Evolutionary conservation across 2,797 vertebrate species (phyloP).

Genomic region (Sebastes wilsoni): DNA sequence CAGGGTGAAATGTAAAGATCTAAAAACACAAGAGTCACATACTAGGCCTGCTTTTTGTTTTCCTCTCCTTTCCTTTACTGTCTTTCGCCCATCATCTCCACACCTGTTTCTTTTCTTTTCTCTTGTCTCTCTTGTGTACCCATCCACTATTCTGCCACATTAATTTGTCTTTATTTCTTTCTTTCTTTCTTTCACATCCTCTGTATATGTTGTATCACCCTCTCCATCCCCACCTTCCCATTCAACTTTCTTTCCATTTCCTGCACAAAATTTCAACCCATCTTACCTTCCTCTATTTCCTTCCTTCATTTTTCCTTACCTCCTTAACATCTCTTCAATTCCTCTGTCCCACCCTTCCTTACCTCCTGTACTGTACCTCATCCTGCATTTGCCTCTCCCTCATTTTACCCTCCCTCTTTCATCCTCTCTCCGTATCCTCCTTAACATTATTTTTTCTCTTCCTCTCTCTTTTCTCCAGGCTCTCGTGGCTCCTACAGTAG

Average conservation of each 20-base stretch:
- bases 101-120: not conserved
- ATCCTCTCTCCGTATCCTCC: not conserved
- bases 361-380: not conserved
- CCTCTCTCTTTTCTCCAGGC: slow-evolving; percentile 73
- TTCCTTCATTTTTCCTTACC: not conserved
- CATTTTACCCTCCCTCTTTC: not conserved
- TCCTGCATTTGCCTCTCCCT: not conserved
- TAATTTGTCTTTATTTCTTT: not conserved
- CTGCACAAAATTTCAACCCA: not conserved
- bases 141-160: not conserved
- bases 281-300: not conserved
- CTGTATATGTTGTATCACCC: not conserved
- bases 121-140: not conserved
- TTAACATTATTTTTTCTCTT: not conserved
- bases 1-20: slow-evolving; percentile 18
- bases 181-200: not conserved
- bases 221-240: not conserved
- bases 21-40: not conserved
- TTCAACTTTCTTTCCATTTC: not conserved
- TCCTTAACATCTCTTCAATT: not conserved
- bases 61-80: not conserved
- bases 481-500: slow-evolving; percentile 96
- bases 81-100: not conserved
- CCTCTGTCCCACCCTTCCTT: not conserved
- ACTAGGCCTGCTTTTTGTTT: not conserved